These are phyloP conservation scores for Catocala sponsa DNA, from an alignment of 2,888 invertebrate species.

Conservation along the genomic window DNA sequence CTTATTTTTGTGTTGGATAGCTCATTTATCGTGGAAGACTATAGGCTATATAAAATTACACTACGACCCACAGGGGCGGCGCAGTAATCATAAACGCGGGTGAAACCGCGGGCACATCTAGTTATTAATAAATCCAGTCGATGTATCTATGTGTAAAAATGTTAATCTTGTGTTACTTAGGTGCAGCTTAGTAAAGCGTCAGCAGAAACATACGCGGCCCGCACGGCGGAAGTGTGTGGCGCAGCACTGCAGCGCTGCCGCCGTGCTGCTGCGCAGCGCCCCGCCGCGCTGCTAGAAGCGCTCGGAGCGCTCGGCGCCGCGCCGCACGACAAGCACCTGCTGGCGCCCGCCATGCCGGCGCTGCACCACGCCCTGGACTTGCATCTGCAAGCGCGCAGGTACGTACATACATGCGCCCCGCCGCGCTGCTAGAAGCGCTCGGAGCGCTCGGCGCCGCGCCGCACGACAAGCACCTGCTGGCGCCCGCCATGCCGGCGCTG, in stretches of 20 bases:
- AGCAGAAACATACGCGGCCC: slow-evolving; percentile 65
- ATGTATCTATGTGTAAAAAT: too few species aligned
- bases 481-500: too few species aligned
- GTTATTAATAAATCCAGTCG: too few species aligned
- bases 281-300: slow-evolving; percentile 70
- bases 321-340: slow-evolving; percentile 56
- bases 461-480: too few species aligned
- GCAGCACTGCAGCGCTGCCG: slow-evolving; percentile 56
- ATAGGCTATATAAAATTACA: too few species aligned
- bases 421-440: too few species aligned
- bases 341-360: slow-evolving; percentile 62
- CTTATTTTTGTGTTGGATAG: too few species aligned
- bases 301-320: slow-evolving; percentile 71
- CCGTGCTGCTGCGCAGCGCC: slow-evolving; percentile 48
- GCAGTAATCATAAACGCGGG: too few species aligned
- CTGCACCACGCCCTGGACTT: slow-evolving; percentile 48
- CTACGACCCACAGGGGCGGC: too few species aligned
- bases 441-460: too few species aligned
- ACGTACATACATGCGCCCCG: background rate
- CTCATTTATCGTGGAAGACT: too few species aligned
- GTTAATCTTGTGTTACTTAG: slow-evolving; percentile 43
- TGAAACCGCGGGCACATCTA: too few species aligned
- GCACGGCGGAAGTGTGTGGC: slow-evolving; percentile 68
- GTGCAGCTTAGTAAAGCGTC: slow-evolving; percentile 73
- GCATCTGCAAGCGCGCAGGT: slow-evolving; percentile 24